Base-by-base conservation (phyloP, 35 echinoderm and acorn worm genomes). In the Apostichopus japonicus region DNA sequence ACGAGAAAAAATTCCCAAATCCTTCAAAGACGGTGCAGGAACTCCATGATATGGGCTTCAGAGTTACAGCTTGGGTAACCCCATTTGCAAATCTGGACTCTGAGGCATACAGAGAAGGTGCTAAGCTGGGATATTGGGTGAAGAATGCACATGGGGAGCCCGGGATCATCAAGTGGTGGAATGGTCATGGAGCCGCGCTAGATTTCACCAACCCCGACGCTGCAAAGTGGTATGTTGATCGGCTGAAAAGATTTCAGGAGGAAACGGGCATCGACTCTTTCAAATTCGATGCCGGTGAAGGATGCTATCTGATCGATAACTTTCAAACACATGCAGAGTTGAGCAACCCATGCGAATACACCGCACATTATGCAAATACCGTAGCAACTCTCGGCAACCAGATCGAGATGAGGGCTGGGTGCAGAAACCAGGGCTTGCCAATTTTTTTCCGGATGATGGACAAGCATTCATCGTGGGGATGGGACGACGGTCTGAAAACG, bases 231-330 rank as follows among this genome's bases (percentile, higher is more conserved):
- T 96, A 79, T 59, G 55, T 94, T 33, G 72, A 53, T n/a, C 86
- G 90, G 23, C 65, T 96, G 56, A 92, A 83, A 15, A 77, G 92
- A 15, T 79, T 93, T 11, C 80, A 92, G 78, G 62, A 87, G 77
- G 80, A 92, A 79, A 83, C 73, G 8, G 93, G 92, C 8, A 94
- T 96, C 54, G 95, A 96, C 54, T 96, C 95, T 0, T 96, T 94
- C 65, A 96, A 94, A 92, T 96, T 96, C 75, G 95, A 96, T 86
- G 95, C 89, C 33, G 95, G 95, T 21, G 95, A 96, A 94, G 72
- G 52, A 17, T 79, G 61, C 72, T 93, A 58, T 53, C 78, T 94
- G 13, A 80, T 86, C 72, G 33, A 86, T 22, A 88, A 82, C 22
- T 94, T 79, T 83, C 54, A 80, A 67, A 90, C 93, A 53, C 17